A percentile compares a stretch with the other conserved stretches of the same genome.
Evolutionary conservation across 2,797 vertebrate genomes (phyloP).

Genomic region (Choloepus didactylus): DNA sequence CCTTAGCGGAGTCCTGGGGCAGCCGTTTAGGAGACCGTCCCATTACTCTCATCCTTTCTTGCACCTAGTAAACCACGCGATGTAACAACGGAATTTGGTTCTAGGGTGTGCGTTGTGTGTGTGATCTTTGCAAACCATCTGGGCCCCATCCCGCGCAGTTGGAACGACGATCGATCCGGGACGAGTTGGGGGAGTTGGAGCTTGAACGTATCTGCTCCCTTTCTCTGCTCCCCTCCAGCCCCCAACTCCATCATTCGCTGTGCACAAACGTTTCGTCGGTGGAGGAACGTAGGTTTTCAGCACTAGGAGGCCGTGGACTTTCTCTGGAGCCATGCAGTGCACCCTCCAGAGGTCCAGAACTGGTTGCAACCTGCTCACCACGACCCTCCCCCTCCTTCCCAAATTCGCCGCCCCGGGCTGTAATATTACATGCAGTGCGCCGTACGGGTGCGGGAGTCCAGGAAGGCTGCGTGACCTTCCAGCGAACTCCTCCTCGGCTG

Average conservation of each 20-base stretch:
- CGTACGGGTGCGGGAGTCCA: constrained; percentile 64
- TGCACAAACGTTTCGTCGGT: background rate
- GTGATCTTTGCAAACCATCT: constrained; percentile 82
- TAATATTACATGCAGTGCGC: constrained; percentile 6
- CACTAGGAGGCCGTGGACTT: constrained; percentile 84
- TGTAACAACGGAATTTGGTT: constrained; percentile 74
- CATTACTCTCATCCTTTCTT: constrained; percentile 49
- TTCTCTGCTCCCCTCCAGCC: background rate
- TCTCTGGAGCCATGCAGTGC: constrained; percentile 76
- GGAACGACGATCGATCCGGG: constrained; percentile 77
- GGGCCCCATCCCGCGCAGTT: constrained; percentile 79
- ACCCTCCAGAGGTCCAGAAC: constrained; percentile 71
- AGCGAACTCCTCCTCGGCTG: constrained; percentile 79
- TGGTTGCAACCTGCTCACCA: constrained; percentile 67
- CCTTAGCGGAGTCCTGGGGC: constrained; percentile 56
- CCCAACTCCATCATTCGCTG: background rate
- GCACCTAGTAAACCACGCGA: constrained; percentile 72
- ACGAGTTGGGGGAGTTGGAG: constrained; percentile 75
- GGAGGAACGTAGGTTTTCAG: constrained; percentile 79
- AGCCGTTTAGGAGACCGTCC: constrained; percentile 48
- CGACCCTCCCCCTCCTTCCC: constrained; percentile 64
- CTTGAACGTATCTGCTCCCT: constrained; percentile 48
- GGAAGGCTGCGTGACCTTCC: constrained; percentile 82
- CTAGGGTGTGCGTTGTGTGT: constrained; percentile 35
- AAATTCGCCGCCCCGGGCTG: constrained; percentile 59